Evolutionary conservation across 2,888 invertebrate species (phyloP).

Genomic region (Rapana venosa): DNA sequence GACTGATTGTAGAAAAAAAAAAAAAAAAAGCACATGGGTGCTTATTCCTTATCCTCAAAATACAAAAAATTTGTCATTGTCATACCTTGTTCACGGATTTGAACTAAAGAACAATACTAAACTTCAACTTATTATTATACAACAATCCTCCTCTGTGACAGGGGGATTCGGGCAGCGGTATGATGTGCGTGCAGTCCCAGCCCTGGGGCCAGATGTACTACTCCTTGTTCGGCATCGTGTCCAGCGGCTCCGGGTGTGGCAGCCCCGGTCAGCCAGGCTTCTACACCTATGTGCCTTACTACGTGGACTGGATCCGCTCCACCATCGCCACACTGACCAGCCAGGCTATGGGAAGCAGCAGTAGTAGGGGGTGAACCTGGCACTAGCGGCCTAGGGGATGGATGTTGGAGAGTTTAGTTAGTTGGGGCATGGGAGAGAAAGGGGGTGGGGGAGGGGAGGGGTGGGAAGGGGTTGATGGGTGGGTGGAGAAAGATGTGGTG

Average conservation of each 20-base stretch:
- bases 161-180: slow-evolving; percentile 36
- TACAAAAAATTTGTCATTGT: no score
- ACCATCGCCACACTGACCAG: not conserved
- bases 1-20: no score
- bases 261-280: slow-evolving; percentile 37
- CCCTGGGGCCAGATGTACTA: not conserved
- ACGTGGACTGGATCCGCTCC: slow-evolving; percentile 32
- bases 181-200: slow-evolving; percentile 29
- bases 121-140: no score
- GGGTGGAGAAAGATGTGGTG: not conserved
- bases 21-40: no score
- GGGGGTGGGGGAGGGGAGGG: not conserved
- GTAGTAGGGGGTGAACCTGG: not conserved
- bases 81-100: no score
- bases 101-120: no score
- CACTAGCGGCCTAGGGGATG: not conserved
- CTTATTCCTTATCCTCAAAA: no score
- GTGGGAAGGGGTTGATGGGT: not conserved
- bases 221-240: slow-evolving; percentile 39
- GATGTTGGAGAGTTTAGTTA: not conserved
- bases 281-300: slow-evolving; percentile 38
- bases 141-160: no score
- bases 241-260: slow-evolving; percentile 40
- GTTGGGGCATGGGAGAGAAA: not conserved
- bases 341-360: not conserved